Evolutionary conservation across 2,888 invertebrate genomes (phyloP).

Genomic region (Cosmopolites sordidus): DNA sequence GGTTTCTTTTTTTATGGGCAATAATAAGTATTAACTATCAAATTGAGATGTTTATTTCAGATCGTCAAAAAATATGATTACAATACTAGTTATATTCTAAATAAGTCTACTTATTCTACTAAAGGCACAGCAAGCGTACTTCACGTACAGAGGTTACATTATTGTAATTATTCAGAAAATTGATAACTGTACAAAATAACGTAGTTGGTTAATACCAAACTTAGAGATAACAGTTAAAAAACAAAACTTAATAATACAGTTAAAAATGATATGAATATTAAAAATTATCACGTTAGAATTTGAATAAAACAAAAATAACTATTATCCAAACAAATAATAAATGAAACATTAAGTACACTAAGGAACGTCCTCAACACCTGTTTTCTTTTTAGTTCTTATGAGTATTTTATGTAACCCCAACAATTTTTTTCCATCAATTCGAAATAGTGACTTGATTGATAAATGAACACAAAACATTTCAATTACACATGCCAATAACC

Average conservation of each 20-base stretch:
- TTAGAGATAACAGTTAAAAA: conserved; percentile 23
- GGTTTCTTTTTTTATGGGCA: not conserved
- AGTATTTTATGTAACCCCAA: not conserved
- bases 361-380: conserved; percentile 15
- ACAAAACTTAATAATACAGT: conserved; percentile 22
- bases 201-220: conserved; percentile 26
- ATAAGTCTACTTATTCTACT: conserved; percentile 39
- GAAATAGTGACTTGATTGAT: not conserved
- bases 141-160: conserved; percentile 44
- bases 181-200: conserved; percentile 37
- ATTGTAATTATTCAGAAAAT: conserved; percentile 31
- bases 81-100: conserved; percentile 43
- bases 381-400: not conserved
- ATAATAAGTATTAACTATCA: not conserved
- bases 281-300: conserved; percentile 9
- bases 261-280: conserved; percentile 14
- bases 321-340: conserved; percentile 1
- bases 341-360: conserved; percentile 15
- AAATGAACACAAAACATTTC: not conserved
- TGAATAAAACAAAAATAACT: conserved; percentile 2
- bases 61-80: conserved; percentile 46
- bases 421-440: not conserved
- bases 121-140: conserved; percentile 51
- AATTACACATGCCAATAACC: not conserved
- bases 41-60: not conserved